Evolutionary conservation across 1,140 invertebrate genomes (phyloP).

Genomic region (Bombus confusus): DNA sequence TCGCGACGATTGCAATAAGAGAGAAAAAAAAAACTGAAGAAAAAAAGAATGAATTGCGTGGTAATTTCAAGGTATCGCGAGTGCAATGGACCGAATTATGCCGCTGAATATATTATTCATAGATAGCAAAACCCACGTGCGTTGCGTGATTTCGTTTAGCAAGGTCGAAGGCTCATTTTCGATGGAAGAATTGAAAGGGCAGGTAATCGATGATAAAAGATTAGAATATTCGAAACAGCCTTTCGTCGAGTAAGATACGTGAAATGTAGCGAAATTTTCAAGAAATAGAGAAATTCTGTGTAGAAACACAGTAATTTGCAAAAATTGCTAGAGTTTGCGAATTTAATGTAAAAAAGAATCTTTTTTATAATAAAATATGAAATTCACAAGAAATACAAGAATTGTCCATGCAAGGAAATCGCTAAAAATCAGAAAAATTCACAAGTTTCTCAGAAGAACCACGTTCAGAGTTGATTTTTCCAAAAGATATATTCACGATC

Average conservation of each 20-base stretch:
- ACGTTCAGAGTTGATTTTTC: too few species aligned
- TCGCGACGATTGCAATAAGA: not conserved
- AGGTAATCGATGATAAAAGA: not conserved
- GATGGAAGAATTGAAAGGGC: not conserved
- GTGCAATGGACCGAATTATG: constrained; percentile 45
- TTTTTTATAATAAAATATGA: too few species aligned
- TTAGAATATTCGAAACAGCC: not conserved
- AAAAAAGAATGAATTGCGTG: constrained; percentile 11
- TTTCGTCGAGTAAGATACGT: not conserved
- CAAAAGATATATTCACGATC: not conserved
- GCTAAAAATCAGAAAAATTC: too few species aligned
- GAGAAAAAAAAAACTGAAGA: too few species aligned
- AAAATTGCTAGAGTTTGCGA: not conserved
- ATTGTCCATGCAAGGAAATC: too few species aligned
- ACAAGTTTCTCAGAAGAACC: too few species aligned
- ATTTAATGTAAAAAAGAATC: too few species aligned
- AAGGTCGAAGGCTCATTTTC: not conserved
- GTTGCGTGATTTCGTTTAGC: not conserved
- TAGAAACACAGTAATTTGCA: not conserved
- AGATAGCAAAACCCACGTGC: not conserved
- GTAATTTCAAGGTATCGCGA: constrained; percentile 15
- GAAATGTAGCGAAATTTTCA: not conserved
- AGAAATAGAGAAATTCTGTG: not conserved
- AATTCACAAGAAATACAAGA: too few species aligned
- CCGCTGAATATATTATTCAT: constrained; percentile 17